Percentiles rank a stretch among this genome's conserved stretches.
Evolutionary conservation across 2,888 invertebrate genomes (phyloP).

Genomic region (Rhagium mordax): DNA sequence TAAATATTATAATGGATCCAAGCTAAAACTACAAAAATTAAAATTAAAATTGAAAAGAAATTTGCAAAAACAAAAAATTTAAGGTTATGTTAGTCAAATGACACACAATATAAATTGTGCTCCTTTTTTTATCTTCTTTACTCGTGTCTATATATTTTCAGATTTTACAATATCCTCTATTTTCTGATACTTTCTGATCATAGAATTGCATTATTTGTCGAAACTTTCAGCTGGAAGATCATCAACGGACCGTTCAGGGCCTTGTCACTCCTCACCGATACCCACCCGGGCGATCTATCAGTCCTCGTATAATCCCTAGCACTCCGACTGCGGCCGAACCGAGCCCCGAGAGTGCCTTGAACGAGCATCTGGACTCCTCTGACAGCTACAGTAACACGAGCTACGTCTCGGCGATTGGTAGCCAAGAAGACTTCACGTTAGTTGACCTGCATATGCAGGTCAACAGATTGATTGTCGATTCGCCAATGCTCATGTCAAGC

Average conservation of each 20-base stretch:
- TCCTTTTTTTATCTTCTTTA: no score
- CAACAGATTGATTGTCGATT: constrained; percentile 89
- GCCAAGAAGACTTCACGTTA: constrained; percentile 92
- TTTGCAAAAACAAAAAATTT: no score
- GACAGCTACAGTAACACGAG: constrained; percentile 89
- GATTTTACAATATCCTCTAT: no score
- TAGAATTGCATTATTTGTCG: no score
- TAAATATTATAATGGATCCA: no score
- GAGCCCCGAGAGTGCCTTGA: constrained; percentile 40
- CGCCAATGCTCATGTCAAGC: constrained; percentile 94
- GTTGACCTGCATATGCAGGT: constrained; percentile 95
- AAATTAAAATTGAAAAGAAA: no score
- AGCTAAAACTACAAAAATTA: no score
- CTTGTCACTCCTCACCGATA: constrained; percentile 67
- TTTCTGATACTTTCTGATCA: no score
- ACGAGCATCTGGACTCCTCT: constrained; percentile 72
- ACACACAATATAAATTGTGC: no score
- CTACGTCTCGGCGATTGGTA: constrained; percentile 92
- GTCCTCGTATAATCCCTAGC: constrained; percentile 50
- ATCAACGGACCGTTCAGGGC: constrained; percentile 63
- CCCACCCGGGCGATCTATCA: constrained; percentile 57
- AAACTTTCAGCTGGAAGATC: constrained; percentile 61
- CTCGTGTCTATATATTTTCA: no score
- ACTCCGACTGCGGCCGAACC: constrained; percentile 35
- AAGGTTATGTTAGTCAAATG: no score